Evolutionary conservation across 1,140 invertebrate species (phyloP).

Genomic region (Pseudoatta argentina): DNA sequence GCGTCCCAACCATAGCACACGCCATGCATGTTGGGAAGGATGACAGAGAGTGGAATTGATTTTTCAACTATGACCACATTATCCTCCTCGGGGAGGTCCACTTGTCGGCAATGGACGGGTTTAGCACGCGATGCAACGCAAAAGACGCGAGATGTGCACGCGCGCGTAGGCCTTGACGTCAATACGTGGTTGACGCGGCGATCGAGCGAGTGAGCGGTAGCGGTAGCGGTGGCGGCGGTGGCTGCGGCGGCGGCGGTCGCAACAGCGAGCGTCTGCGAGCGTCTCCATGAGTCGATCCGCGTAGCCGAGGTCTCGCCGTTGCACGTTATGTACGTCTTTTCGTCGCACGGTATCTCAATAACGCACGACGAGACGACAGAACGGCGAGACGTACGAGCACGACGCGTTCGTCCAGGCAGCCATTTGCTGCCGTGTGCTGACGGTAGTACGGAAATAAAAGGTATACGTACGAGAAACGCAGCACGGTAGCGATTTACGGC

Average conservation of each 20-base stretch:
- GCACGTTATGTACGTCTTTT: background rate
- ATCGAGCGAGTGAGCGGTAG: constrained; percentile 20
- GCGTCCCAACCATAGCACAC: background rate
- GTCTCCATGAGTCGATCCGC: constrained; percentile 3
- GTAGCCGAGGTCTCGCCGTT: constrained; percentile 18
- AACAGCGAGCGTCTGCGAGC: constrained; percentile 23
- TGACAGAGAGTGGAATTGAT: constrained; percentile 21
- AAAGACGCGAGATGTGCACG: background rate
- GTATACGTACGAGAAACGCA: constrained; percentile 75
- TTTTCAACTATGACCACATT: background rate
- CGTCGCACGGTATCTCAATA: constrained; percentile 39
- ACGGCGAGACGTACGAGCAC: constrained; percentile 56
- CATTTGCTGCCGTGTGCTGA: constrained; percentile 81
- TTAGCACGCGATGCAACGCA: background rate
- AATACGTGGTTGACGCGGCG: constrained; percentile 27
- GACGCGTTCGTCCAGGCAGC: constrained; percentile 81
- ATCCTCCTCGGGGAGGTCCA: background rate
- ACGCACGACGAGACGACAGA: constrained; percentile 33
- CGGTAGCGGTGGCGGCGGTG: background rate
- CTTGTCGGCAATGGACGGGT: background rate
- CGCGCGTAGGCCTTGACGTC: constrained; percentile 34
- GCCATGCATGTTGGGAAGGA: constrained; percentile 32
- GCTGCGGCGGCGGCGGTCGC: background rate
- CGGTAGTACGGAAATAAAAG: constrained; percentile 82
- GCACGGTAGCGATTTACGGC: constrained; percentile 74